These are phyloP conservation scores for Synanthedon myopaeformis DNA, from an alignment of 2,888 invertebrate genomes.

Conservation along the genomic window DNA sequence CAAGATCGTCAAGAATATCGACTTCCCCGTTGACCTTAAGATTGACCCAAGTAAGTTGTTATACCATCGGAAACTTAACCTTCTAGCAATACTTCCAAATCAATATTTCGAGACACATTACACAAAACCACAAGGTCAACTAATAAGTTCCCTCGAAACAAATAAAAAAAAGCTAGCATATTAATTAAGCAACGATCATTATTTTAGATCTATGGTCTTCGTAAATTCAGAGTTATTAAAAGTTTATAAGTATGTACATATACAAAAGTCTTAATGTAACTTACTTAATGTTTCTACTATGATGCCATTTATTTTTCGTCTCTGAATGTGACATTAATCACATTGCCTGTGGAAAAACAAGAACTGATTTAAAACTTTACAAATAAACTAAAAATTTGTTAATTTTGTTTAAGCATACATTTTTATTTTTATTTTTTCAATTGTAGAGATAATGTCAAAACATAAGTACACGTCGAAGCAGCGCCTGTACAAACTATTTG, in stretches of 20 bases:
- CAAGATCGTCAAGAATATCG: conserved; percentile 91
- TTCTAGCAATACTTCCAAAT: no score
- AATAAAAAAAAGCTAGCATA: background rate
- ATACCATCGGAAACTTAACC: background rate
- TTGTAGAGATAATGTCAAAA: conserved; percentile 86
- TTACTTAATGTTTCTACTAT: conserved; percentile 17
- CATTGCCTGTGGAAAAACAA: conserved; percentile 33
- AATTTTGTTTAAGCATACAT: conserved; percentile 1
- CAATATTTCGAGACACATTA: background rate
- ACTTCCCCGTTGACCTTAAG: conserved; percentile 90
- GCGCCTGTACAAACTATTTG: conserved; percentile 91
- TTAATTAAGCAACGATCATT: no score
- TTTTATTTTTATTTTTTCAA: conserved; percentile 7
- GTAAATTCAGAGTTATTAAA: no score
- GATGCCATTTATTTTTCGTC: conserved; percentile 65
- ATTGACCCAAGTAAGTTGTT: conserved; percentile 83
- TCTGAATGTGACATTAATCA: conserved; percentile 36
- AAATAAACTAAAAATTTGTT: background rate
- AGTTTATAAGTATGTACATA: no score
- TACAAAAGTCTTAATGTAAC: no score
- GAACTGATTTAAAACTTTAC: conserved; percentile 26
- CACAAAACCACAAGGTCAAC: background rate
- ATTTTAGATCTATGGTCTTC: no score
- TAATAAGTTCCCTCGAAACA: background rate
- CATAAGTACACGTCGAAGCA: conserved; percentile 80